Evolutionary conservation across 2,797 vertebrate genomes (phyloP).

Genomic region (Artibeus lituratus): DNA sequence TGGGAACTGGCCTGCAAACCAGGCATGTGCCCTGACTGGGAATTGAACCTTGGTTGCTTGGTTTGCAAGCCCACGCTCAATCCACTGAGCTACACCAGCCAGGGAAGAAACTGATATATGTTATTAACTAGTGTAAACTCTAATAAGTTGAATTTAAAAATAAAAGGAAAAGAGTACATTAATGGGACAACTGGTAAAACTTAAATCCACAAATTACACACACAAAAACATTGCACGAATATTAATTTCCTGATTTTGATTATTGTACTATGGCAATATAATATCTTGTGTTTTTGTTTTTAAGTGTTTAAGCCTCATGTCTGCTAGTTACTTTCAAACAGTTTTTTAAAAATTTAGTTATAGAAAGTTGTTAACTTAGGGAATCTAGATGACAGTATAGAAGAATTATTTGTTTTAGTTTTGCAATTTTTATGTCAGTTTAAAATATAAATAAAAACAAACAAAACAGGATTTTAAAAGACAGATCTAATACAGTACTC

Average conservation of each 20-base stretch:
- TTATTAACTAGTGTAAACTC: background rate
- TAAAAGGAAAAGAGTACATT: background rate
- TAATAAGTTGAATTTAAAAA: background rate
- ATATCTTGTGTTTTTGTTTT: background rate
- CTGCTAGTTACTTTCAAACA: background rate
- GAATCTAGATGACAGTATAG: background rate
- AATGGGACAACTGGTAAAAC: background rate
- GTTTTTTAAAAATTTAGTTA: background rate
- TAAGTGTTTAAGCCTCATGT: background rate
- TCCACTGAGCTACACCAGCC: too few relatives aligned
- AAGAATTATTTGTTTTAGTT: background rate
- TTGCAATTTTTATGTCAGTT: background rate
- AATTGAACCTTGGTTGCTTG: too few relatives aligned
- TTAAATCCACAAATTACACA: background rate
- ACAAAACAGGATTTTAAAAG: background rate
- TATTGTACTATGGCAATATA: background rate
- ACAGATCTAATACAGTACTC: background rate
- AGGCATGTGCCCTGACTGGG: too few relatives aligned
- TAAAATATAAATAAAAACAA: background rate
- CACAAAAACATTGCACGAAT: background rate
- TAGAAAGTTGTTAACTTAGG: background rate
- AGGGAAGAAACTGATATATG: too few relatives aligned
- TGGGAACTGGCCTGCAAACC: too few relatives aligned
- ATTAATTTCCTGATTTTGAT: background rate
- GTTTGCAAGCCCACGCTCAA: too few relatives aligned